Percentiles rank a stretch among this genome's conserved stretches.
Evolutionary conservation across 2,113 vertebrate species (phyloP).

Genomic region (Acrocephalus kingi): DNA sequence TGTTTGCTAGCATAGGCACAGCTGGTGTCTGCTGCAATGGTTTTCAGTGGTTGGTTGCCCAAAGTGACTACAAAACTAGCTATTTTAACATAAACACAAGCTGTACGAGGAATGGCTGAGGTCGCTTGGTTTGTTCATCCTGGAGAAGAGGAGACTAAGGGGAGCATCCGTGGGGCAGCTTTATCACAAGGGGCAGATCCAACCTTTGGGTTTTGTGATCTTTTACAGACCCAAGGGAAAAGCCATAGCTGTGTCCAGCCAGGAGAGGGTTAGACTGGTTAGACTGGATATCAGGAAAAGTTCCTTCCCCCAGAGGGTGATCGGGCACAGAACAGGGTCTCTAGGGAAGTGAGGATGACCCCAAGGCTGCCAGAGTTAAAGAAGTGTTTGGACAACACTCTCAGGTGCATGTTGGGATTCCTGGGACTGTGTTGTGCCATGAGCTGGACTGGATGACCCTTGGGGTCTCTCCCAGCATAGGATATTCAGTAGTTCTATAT

Average conservation of each 20-base stretch:
- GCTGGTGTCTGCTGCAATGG: not conserved
- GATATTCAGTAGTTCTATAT: not conserved
- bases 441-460: not conserved
- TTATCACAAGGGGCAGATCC: rapidly evolving
- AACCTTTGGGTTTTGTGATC: not conserved
- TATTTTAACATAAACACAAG: not conserved
- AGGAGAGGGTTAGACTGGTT: not conserved
- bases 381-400: not conserved
- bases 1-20: not conserved
- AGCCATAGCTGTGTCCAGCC: not conserved
- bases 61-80: not conserved
- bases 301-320: not conserved
- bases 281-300: not conserved
- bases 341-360: rapidly evolving
- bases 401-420: not conserved
- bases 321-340: not conserved
- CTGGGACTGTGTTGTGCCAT: not conserved
- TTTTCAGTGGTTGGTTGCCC: not conserved
- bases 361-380: not conserved
- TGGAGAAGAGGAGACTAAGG: not conserved
- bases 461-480: not conserved
- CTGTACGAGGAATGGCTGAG: not conserved
- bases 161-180: not conserved
- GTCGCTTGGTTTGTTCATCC: not conserved
- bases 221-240: not conserved